Evolutionary conservation across 2,797 vertebrate species (phyloP).

Genomic region (Rhynchotus rufescens): DNA sequence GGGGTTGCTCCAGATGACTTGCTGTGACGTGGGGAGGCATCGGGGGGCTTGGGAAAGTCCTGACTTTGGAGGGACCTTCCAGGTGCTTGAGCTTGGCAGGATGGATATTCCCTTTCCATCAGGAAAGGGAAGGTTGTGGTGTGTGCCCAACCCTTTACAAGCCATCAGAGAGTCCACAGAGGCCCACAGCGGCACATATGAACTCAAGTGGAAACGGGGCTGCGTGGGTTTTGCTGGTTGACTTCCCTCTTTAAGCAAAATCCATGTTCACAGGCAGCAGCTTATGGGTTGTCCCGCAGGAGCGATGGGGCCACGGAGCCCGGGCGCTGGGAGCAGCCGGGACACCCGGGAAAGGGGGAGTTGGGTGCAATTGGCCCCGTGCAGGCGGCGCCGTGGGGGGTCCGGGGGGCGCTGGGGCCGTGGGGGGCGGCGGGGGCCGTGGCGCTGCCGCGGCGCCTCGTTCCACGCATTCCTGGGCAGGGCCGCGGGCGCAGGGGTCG

Average conservation of each 20-base stretch:
- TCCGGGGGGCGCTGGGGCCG: background rate
- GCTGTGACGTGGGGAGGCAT: background rate
- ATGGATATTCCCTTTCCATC: background rate
- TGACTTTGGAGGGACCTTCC: background rate
- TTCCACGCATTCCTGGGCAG: conserved; percentile 64
- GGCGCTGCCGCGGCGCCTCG: conserved; percentile 39
- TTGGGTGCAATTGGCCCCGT: no score
- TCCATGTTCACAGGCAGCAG: background rate
- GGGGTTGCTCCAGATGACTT: background rate
- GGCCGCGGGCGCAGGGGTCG: conserved; percentile 40
- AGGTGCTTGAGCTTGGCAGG: background rate
- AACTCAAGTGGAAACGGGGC: background rate
- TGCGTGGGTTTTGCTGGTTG: background rate
- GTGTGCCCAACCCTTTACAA: background rate
- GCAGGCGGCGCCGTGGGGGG: background rate
- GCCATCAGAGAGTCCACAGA: background rate
- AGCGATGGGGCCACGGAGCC: background rate
- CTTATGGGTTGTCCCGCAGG: background rate
- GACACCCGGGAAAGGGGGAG: background rate
- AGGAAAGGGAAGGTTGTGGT: background rate
- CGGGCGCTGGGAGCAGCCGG: background rate
- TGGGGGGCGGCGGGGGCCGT: background rate
- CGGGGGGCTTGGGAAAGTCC: no score
- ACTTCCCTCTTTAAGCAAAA: background rate
- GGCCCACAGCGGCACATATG: background rate